Evolutionary conservation across 2,113 vertebrate genomes (phyloP).

Genomic region (Sturnira hondurensis): DNA sequence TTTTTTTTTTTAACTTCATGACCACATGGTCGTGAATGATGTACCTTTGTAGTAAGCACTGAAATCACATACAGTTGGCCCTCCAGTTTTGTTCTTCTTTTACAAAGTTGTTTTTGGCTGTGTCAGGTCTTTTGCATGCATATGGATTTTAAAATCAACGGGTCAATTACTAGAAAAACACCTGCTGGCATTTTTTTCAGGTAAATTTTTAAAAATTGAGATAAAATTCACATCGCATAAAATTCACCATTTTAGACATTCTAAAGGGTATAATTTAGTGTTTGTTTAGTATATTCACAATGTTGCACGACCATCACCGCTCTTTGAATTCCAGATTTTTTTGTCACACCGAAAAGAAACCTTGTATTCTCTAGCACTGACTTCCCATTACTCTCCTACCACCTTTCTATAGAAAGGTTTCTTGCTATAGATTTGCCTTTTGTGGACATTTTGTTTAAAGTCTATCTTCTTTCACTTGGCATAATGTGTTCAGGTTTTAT

Average conservation of each 20-base stretch:
- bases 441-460: not conserved
- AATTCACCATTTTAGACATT: not conserved
- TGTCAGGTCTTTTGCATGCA: not conserved
- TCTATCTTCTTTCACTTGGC: not conserved
- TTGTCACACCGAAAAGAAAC: not conserved
- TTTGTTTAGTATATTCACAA: not conserved
- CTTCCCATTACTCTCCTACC: not conserved
- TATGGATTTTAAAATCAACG: not conserved
- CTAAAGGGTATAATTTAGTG: not conserved
- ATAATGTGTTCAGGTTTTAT: not conserved
- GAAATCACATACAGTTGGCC: not conserved
- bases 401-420: no score
- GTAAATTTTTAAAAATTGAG: not conserved
- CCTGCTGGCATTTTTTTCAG: not conserved
- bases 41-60: not conserved
- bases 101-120: not conserved
- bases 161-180: not conserved
- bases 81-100: not conserved
- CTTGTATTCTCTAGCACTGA: not conserved
- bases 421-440: not conserved
- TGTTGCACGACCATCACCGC: not conserved
- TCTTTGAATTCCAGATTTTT: slow-evolving; percentile 1
- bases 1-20: not conserved
- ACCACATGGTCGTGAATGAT: not conserved
- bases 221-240: not conserved